Percentiles rank a stretch among this genome's conserved stretches.
Conservation (phyloP, 1,140 invertebrate species). For the Hestina assimilis region DNA sequence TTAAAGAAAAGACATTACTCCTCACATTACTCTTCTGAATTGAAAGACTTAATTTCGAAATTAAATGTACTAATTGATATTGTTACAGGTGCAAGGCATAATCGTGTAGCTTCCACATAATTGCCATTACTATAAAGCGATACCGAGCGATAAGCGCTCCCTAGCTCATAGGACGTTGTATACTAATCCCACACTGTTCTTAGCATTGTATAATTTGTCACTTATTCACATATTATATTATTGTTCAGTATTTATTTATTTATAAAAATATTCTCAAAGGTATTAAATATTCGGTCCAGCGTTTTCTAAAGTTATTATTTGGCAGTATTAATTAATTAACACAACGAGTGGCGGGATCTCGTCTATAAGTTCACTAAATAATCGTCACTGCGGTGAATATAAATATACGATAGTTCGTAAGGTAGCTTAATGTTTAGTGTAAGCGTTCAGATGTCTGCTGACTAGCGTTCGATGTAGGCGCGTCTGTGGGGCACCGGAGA, state of each 20-base stretch:
- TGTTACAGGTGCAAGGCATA: slow-evolving; percentile 42
- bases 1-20: no score
- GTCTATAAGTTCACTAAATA: slow-evolving; percentile 57
- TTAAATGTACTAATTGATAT: no score
- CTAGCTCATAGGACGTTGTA: slow-evolving; percentile 59
- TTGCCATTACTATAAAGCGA: slow-evolving; percentile 61
- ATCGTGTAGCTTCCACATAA: slow-evolving; percentile 61
- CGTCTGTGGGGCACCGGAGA: slow-evolving; percentile 12
- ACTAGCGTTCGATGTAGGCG: slow-evolving; percentile 38
- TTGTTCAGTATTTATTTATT: slow-evolving; percentile 57
- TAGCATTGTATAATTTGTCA: slow-evolving; percentile 14
- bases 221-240: slow-evolving; percentile 13
- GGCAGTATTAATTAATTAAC: slow-evolving; percentile 63
- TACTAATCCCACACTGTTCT: slow-evolving; percentile 34
- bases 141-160: slow-evolving; percentile 29
- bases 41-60: no score
- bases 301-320: slow-evolving; percentile 55
- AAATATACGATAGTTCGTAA: slow-evolving; percentile 67
- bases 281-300: slow-evolving; percentile 44
- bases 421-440: slow-evolving; percentile 55
- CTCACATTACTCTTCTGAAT: no score
- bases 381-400: slow-evolving; percentile 65
- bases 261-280: slow-evolving; percentile 26
- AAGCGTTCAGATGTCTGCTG: slow-evolving; percentile 68
- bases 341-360: slow-evolving; percentile 61